Base-by-base conservation (phyloP, 2,113 vertebrate genomes). In the Herpetotheres cachinnans region DNA sequence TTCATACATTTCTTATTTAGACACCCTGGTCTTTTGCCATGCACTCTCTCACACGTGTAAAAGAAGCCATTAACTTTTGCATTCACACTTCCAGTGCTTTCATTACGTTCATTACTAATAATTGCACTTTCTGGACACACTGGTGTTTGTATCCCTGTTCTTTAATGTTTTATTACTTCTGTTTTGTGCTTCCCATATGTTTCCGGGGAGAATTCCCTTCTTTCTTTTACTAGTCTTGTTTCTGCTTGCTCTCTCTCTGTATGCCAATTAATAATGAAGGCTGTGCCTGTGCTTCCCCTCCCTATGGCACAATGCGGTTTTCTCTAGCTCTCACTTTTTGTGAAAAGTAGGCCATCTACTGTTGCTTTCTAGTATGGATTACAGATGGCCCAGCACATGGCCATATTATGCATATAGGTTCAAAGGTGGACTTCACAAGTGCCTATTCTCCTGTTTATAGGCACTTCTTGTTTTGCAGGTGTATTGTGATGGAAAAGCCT, bases 331-430 rank as follows among this genome's bases (percentile, higher is more conserved):
- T 96, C 94, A 62, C 97, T 98, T 97, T 95, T 95, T 98, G 97
- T 97, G 98, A 98, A 97, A 97, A 95, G 98, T 97, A 95, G 97
- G 98, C 98, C 98, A 98, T 93, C 98, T 98, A 97, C 98, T 97
- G 98, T 97, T 98, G 82, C 71, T 86, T 97, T 98, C 89, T 91
- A 97, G 98, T 98, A 98, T 97, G 95, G 69, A 93, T 95, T 97
- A 62, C 77, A 87, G 89, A 95, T 90, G 1, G 3, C 71, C 46
- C 82, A 95, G 79, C 42, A 88, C 56, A 76, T 36, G 71, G 71
- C 42, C 32, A 13, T 61, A 11, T 27, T 59, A n/a, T 30, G 42
- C 34, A 8, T 49, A 36, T 1, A 62, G 38, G n/a, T 42, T 79
- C 71, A 36, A 90, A 93, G 76, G 38, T 36, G 72, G n/a, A 73